Conservation (phyloP, 2,888 invertebrate genomes). For the Drosophila trichaetosa region DNA sequence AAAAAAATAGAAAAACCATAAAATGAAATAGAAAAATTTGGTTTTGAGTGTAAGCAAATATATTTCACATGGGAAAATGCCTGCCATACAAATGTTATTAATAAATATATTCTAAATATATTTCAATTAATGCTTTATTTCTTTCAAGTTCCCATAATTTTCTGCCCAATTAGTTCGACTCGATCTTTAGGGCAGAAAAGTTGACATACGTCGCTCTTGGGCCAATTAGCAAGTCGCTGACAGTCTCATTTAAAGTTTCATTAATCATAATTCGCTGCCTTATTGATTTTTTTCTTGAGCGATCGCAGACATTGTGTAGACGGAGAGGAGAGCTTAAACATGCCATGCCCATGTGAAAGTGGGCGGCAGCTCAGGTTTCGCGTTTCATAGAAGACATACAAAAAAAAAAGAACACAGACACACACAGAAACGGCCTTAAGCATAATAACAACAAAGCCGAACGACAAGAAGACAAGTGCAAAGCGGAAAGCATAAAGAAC, state of each 20-base stretch:
- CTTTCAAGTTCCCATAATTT: neutral
- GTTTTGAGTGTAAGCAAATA: neutral
- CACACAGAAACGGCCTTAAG: constrained; percentile 60
- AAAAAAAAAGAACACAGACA: constrained; percentile 32
- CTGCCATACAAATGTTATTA: neutral
- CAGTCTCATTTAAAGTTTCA: constrained; percentile 39
- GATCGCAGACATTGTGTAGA: constrained; percentile 38
- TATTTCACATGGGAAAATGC: neutral
- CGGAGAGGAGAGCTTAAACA: neutral
- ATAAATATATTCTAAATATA: neutral
- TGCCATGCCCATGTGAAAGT: neutral
- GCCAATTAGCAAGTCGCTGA: constrained; percentile 43
- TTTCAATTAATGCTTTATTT: neutral
- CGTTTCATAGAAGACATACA: constrained; percentile 20
- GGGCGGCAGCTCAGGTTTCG: constrained; percentile 41
- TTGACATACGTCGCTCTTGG: constrained; percentile 17
- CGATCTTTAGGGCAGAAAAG: constrained; percentile 3
- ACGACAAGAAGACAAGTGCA: constrained; percentile 75
- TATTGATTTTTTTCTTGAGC: constrained; percentile 38
- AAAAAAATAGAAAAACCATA: no score
- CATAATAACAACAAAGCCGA: constrained; percentile 56
- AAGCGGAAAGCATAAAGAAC: constrained; percentile 70
- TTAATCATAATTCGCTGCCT: constrained; percentile 49
- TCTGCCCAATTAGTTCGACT: constrained; percentile 2
- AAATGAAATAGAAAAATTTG: no score